phyloP scores from a whole-genome alignment of 1,140 invertebrate genomes.

The Campodea augens region DNA sequence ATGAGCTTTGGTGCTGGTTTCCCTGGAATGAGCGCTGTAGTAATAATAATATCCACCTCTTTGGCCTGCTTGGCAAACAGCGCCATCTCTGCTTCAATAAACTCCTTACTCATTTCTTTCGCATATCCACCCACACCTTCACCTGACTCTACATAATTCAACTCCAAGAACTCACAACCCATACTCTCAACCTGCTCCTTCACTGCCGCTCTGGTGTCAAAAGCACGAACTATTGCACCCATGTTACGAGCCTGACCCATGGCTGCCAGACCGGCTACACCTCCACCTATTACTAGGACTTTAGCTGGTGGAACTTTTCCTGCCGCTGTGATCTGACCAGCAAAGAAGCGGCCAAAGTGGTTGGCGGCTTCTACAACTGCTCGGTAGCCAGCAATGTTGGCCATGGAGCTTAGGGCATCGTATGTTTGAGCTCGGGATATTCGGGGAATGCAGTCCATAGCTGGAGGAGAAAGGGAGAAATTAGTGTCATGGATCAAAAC shows the following conservation, averaged over 20 bases:
- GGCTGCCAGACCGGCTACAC: conserved; percentile 69
- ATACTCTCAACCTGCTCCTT: conserved; percentile 81
- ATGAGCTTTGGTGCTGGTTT: conserved; percentile 65
- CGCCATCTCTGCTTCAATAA: conserved; percentile 67
- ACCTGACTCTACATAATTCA: conserved; percentile 48
- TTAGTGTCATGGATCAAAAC: no score
- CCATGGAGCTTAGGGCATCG: conserved; percentile 81
- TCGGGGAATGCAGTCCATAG: conserved; percentile 65
- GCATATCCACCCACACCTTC: conserved; percentile 68
- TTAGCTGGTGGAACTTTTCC: conserved; percentile 70
- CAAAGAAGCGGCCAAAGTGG: conserved; percentile 74
- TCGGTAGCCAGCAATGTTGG: conserved; percentile 76
- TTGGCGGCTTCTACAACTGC: conserved; percentile 77
- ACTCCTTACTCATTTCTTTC: conserved; percentile 78
- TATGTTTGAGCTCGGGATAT: conserved; percentile 72
- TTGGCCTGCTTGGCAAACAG: conserved; percentile 68
- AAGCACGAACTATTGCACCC: conserved; percentile 72
- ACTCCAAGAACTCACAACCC: conserved; percentile 65
- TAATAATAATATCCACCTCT: conserved; percentile 62
- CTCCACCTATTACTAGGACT: conserved; percentile 69
- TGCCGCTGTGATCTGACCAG: conserved; percentile 71
- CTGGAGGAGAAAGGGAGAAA: conserved; percentile 25
- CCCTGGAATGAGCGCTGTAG: conserved; percentile 76
- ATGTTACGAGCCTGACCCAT: conserved; percentile 70
- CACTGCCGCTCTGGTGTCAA: conserved; percentile 68